Evolutionary conservation across 2,888 invertebrate species (phyloP), one percentile per base, ranked within the genome.

Genomic region (Metellina segmentata): DNA sequence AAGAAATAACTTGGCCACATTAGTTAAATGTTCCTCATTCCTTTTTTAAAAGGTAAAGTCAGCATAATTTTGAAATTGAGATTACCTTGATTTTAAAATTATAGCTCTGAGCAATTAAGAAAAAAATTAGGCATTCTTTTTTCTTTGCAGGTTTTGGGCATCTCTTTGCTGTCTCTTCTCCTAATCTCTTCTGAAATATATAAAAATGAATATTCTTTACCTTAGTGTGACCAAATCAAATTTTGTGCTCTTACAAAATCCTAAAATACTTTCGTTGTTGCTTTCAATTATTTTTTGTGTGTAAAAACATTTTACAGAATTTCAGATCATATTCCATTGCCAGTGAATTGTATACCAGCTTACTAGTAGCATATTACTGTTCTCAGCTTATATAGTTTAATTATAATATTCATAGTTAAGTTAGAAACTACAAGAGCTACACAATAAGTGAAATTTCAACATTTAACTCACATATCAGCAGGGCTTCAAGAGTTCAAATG

Each of bases 111-210:
- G 51, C 89, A 79, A 78, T 89, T 85, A 79, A 85, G 85, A 87
- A 72, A 90, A 83, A 91, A 82, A 91, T 91, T 53, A 91, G 91
- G 91, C 91, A 70, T 82, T 91, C 87, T 91, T 77, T 91, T 91
- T 87, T 91, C 87, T 91, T 91, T 91, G 75, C 91, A 91, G 91
- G 91, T 91, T 91, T 91, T 87, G 81, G 91, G 61, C 78, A 81
- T 82, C 91, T 85, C 78, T 85, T 87, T 82, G 86, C 91, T 82
- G 86, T 91, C 87, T 91, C 91, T 83, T 87, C 91, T 90, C 90
- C 90, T 87, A 87, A 91, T 91, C 87, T 91, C 82, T 83, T 87
- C 91, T 91, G 91, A 91, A 87, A 81, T 70, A 61, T 79, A 81
- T 83, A 74, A 75, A 74, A 74, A 61, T 85, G 81, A 81, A 85